A percentile compares a stretch with the other conserved stretches of the same genome.
These are phyloP conservation scores for Lagocephalus sceleratus DNA, from an alignment of 2,797 vertebrate species.

Conservation along the genomic window DNA sequence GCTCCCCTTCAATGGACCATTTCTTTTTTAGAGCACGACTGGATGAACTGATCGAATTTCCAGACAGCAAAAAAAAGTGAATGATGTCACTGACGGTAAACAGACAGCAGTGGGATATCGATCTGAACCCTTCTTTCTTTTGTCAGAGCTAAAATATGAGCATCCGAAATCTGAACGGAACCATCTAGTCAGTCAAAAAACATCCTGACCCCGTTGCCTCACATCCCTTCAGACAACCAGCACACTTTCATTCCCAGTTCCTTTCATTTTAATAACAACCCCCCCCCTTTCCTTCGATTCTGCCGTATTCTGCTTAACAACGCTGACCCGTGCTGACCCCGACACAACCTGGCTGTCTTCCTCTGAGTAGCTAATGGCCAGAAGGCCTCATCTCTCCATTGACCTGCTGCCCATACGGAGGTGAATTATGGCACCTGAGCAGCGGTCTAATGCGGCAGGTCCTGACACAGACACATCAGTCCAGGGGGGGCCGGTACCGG, in stretches of 20 bases:
- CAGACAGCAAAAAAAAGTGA: conserved; percentile 31
- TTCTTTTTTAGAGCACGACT: conserved; percentile 10
- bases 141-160: neutral
- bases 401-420: conserved; percentile 61
- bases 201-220: neutral
- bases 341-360: conserved; percentile 61
- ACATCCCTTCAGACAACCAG: conserved; percentile 18
- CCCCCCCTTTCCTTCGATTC: conserved; percentile 15
- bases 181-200: neutral
- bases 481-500: conserved; percentile 49
- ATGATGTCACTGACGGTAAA: conserved; percentile 32
- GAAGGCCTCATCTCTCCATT: conserved; percentile 67
- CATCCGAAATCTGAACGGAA: neutral
- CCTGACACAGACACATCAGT: conserved; percentile 66
- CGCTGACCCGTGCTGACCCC: conserved; percentile 56
- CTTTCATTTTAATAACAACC: conserved; percentile 57
- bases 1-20: conserved; percentile 46
- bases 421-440: conserved; percentile 73
- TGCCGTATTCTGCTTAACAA: conserved; percentile 49
- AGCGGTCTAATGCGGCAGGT: conserved; percentile 60
- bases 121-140: conserved; percentile 16
- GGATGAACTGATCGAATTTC: conserved; percentile 27
- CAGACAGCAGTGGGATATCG: neutral
- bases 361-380: conserved; percentile 66
- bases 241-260: conserved; percentile 33